Percentiles rank a stretch among this genome's conserved stretches.
phyloP scores from a whole-genome alignment of 2,797 vertebrate species.

The Anniella stebbinsi region DNA sequence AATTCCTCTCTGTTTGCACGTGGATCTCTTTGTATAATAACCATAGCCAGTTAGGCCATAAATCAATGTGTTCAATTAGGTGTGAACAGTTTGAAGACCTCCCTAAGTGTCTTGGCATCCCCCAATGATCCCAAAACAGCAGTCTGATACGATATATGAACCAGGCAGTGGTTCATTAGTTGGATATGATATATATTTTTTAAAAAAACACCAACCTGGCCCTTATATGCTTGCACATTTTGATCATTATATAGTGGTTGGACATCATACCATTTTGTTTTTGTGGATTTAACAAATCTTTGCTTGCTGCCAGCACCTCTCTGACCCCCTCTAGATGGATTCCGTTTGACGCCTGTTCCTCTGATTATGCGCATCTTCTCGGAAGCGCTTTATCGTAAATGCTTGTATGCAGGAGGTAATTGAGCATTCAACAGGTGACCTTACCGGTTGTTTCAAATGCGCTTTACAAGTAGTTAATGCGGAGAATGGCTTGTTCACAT shows the following conservation, averaged over 20 bases:
- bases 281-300: neutral
- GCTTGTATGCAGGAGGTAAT: no score
- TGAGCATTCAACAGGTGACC: no score
- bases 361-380: no score
- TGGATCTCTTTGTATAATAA: neutral
- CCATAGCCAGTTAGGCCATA: rapidly evolving
- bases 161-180: neutral
- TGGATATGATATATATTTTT: neutral
- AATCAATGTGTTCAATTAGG: rapidly evolving
- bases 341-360: no score
- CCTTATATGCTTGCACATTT: no score
- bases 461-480: no score
- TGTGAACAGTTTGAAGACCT: neutral
- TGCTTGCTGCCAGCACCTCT: neutral
- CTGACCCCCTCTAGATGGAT: no score
- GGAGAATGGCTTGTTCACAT: no score
- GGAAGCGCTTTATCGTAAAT: no score
- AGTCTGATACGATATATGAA: neutral
- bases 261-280: neutral
- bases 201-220: no score
- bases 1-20: slow-evolving; percentile 1
- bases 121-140: slow-evolving; percentile 12
- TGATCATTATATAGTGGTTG: neutral
- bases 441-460: no score
- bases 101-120: neutral